Conservation (phyloP, 2,888 invertebrate species). For the Phania funesta region DNA sequence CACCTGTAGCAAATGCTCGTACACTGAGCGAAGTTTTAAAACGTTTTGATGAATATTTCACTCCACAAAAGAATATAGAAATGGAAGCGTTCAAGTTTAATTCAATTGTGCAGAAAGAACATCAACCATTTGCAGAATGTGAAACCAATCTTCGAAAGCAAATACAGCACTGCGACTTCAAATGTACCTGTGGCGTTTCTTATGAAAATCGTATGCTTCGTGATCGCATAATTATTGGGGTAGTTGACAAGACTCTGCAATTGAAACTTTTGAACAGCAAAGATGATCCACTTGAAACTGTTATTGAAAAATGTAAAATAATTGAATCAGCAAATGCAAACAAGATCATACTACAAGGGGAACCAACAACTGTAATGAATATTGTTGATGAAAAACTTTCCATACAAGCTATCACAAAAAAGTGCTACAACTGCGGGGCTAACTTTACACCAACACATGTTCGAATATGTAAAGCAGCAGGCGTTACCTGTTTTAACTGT, state of each 20-base stretch:
- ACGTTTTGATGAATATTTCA: slow-evolving; percentile 48
- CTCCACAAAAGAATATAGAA: slow-evolving; percentile 42
- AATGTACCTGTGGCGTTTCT: slow-evolving; percentile 37
- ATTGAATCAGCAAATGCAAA: too few relatives aligned
- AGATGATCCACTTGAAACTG: slow-evolving; percentile 36
- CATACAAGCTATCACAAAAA: not conserved
- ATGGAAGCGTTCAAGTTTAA: slow-evolving; percentile 55
- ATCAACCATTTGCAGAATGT: slow-evolving; percentile 58
- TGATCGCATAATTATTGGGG: slow-evolving; percentile 49
- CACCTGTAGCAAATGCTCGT: not conserved
- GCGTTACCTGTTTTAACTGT: slow-evolving; percentile 13
- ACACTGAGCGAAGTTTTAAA: slow-evolving; percentile 31
- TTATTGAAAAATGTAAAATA: slow-evolving; percentile 51
- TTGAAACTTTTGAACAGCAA: slow-evolving; percentile 38
- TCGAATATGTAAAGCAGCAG: slow-evolving; percentile 9
- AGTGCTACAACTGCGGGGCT: not conserved
- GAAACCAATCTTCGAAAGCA: slow-evolving; percentile 56
- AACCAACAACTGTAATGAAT: not conserved
- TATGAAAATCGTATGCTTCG: slow-evolving; percentile 56
- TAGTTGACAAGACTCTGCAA: slow-evolving; percentile 51
- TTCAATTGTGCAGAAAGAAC: slow-evolving; percentile 53
- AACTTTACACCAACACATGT: not conserved
- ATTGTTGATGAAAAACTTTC: not conserved
- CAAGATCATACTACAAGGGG: not conserved
- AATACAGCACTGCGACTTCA: slow-evolving; percentile 51